These are phyloP conservation scores for Ophion slaviceki DNA, from an alignment of 2,888 invertebrate species.

Conservation along the genomic window DNA sequence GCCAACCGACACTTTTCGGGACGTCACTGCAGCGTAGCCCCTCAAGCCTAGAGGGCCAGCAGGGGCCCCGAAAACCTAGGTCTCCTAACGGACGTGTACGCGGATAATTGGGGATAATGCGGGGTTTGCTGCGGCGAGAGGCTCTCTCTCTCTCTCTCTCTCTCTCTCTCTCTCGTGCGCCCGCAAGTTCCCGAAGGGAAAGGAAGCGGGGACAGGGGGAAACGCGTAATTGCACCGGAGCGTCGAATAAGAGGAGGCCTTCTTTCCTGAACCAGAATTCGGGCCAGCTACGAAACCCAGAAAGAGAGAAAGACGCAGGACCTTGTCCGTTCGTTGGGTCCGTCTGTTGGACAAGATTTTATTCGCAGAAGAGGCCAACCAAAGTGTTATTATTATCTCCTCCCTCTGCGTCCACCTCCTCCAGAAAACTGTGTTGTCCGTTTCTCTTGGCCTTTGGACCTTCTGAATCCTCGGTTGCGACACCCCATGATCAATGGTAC, in stretches of 20 bases:
- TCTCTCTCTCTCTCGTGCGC: constrained; percentile 22
- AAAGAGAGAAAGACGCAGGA: constrained; percentile 57
- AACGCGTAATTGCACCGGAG: constrained; percentile 79
- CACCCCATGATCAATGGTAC: background rate
- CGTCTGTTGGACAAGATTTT: constrained; percentile 72
- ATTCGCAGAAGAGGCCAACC: constrained; percentile 78
- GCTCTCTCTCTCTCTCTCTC: constrained; percentile 30
- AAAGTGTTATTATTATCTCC: constrained; percentile 34
- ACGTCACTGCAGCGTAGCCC: background rate
- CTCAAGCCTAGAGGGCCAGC: constrained; percentile 13
- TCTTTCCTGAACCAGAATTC: constrained; percentile 36
- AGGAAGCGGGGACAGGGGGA: background rate
- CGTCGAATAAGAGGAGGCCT: constrained; percentile 57
- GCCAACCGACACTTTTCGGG: constrained; percentile 42
- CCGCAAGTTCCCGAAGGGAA: constrained; percentile 29
- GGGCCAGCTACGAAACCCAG: constrained; percentile 36
- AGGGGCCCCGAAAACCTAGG: constrained; percentile 78
- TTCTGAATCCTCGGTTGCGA: background rate
- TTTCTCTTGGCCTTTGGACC: background rate
- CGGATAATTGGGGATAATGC: constrained; percentile 83
- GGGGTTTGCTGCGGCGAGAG: constrained; percentile 77
- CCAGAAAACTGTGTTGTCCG: background rate
- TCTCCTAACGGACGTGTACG: constrained; percentile 76
- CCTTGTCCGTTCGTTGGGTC: constrained; percentile 60
- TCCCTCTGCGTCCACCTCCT: background rate